phyloP scores from a whole-genome alignment of 2,113 vertebrate species.

The Lonchura striata region DNA sequence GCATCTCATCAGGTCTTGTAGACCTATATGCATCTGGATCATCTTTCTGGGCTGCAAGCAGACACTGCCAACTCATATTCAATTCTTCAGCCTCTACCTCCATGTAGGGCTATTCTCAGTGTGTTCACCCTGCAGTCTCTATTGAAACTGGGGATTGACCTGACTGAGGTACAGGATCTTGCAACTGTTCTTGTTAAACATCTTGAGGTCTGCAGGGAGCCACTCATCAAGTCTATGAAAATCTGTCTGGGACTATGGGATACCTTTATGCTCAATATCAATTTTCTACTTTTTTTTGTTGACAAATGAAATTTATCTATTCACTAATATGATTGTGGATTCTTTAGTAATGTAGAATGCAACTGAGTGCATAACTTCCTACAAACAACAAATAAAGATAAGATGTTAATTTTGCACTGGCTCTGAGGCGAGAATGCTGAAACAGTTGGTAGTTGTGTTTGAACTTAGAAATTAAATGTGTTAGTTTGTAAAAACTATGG shows the following conservation, averaged over 20 bases:
- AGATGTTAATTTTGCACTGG: background rate
- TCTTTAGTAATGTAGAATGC: background rate
- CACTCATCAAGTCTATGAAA: background rate
- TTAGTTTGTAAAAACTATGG: background rate
- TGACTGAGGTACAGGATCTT: background rate
- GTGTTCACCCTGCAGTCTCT: background rate
- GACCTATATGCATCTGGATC: background rate
- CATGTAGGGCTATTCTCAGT: background rate
- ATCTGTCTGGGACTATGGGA: background rate
- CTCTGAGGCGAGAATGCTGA: background rate
- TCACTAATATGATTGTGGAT: background rate
- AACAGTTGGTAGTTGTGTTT: background rate
- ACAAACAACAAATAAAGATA: background rate
- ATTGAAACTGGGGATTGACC: background rate
- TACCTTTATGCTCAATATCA: background rate
- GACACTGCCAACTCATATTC: background rate
- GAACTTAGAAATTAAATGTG: background rate
- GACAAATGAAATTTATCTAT: background rate
- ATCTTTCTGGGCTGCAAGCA: background rate
- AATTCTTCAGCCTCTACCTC: background rate
- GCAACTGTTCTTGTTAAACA: background rate
- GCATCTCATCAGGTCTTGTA: background rate
- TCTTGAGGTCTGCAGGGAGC: background rate
- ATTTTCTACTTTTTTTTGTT: background rate
- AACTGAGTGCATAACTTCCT: background rate